A percentile compares a stretch with the other conserved stretches of the same genome.
These are phyloP conservation scores for Falcaria lacertinaria DNA, from an alignment of 2,888 invertebrate species.

Conservation along the genomic window DNA sequence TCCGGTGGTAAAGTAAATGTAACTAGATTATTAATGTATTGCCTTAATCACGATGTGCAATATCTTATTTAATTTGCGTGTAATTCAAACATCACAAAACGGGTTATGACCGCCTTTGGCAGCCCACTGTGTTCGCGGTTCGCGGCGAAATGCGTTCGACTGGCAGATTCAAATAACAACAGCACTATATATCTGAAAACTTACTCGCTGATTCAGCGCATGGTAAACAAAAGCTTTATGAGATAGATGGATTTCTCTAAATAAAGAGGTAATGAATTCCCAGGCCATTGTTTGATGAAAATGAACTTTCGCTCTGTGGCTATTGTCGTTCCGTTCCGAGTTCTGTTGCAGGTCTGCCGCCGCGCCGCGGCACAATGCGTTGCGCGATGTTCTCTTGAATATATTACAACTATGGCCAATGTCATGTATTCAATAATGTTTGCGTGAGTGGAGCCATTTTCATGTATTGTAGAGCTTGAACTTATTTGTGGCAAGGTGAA, in stretches of 20 bases:
- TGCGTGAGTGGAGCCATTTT: conserved; percentile 29
- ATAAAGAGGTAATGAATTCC: conserved; percentile 46
- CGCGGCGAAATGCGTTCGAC: too few species aligned
- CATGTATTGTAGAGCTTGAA: conserved; percentile 15
- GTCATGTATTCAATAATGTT: conserved; percentile 28
- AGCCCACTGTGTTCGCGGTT: too few species aligned
- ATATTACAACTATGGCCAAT: conserved; percentile 36
- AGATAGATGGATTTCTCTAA: conserved; percentile 41
- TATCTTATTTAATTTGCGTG: neutral
- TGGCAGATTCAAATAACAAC: conserved; percentile 6
- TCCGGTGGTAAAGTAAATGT: neutral
- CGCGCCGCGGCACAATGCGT: conserved; percentile 16
- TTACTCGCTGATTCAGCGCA: conserved; percentile 2
- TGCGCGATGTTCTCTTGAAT: conserved; percentile 34
- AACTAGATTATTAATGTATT: neutral
- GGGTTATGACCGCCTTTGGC: too few species aligned
- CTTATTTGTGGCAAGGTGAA: conserved; percentile 16
- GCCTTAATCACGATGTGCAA: neutral
- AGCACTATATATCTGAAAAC: conserved; percentile 16
- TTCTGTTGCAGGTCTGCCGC: conserved; percentile 1
- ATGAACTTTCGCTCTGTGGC: conserved; percentile 53
- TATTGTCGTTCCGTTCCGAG: conserved; percentile 28
- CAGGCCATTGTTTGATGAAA: conserved; percentile 46
- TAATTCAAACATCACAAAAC: neutral
- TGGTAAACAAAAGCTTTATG: conserved; percentile 21